These are phyloP conservation scores for Trachymyrmex septentrionalis DNA, from an alignment of 1,140 invertebrate species.

Conservation along the genomic window DNA sequence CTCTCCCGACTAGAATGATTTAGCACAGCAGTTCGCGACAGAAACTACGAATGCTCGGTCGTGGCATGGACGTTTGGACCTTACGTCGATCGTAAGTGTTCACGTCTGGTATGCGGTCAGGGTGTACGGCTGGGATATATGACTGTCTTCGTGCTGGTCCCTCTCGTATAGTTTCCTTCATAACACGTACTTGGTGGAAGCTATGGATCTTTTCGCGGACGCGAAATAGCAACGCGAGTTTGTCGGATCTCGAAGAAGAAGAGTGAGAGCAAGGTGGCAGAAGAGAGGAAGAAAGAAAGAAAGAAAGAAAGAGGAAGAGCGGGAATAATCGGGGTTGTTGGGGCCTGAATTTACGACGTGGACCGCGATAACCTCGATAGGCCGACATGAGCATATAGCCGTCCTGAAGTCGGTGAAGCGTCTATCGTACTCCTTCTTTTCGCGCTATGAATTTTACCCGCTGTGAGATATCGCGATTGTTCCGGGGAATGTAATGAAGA, in stretches of 20 bases:
- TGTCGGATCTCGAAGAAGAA: constrained; percentile 31
- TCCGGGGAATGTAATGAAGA: constrained; percentile 53
- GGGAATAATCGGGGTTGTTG: constrained; percentile 68
- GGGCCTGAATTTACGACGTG: constrained; percentile 75
- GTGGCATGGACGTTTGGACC: constrained; percentile 64
- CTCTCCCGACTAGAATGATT: constrained; percentile 73
- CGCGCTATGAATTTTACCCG: constrained; percentile 59
- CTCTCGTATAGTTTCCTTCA: constrained; percentile 66
- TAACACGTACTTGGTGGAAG: constrained; percentile 43
- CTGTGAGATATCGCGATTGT: constrained; percentile 52
- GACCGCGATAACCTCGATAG: constrained; percentile 78
- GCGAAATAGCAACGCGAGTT: constrained; percentile 73
- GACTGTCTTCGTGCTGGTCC: constrained; percentile 71
- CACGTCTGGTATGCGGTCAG: constrained; percentile 78
- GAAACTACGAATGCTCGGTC: constrained; percentile 69
- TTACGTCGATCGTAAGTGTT: constrained; percentile 78
- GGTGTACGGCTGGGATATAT: constrained; percentile 78
- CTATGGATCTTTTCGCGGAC: constrained; percentile 57
- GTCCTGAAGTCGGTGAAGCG: constrained; percentile 66
- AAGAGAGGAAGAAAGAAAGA: background rate
- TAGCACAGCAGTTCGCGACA: constrained; percentile 67
- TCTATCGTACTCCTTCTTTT: constrained; percentile 67
- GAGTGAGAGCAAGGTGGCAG: constrained; percentile 27
- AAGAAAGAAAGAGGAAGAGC: constrained; percentile 27
- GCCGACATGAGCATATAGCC: constrained; percentile 69